phyloP scores from a whole-genome alignment of 2,888 invertebrate species.

The Ormyrus thymus region DNA sequence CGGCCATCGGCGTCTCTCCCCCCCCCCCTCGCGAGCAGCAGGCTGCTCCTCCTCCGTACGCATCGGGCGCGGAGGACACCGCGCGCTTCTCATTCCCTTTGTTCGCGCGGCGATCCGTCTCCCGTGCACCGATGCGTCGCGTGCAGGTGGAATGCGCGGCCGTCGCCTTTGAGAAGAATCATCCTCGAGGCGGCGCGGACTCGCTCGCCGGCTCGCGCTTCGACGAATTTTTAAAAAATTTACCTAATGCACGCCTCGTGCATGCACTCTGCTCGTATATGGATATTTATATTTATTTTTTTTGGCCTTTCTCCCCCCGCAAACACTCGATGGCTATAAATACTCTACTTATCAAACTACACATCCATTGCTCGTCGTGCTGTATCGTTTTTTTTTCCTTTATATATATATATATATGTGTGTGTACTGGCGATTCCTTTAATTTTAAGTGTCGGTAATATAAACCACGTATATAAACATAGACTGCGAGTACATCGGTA shows the following conservation, averaged over 20 bases:
- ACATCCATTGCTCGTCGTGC: constrained; percentile 64
- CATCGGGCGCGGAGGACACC: too few relatives aligned
- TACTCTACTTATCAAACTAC: constrained; percentile 62
- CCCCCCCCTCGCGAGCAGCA: neutral
- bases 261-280: constrained; percentile 33
- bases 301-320: constrained; percentile 26
- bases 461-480: constrained; percentile 75
- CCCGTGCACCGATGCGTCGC: neutral
- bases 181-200: neutral
- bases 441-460: constrained; percentile 67
- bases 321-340: constrained; percentile 51
- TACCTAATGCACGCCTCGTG: neutral
- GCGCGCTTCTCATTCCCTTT: neutral
- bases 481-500: constrained; percentile 72
- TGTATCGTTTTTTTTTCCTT: constrained; percentile 26
- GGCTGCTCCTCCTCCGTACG: neutral
- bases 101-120: neutral
- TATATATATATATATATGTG: neutral
- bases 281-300: constrained; percentile 19
- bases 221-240: constrained; percentile 26
- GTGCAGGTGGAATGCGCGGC: neutral
- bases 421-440: constrained; percentile 47
- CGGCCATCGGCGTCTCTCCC: constrained; percentile 4
- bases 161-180: neutral
- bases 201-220: neutral